Conservation (phyloP, 2,888 invertebrate genomes). For the Cylindroiulus punctatus region DNA sequence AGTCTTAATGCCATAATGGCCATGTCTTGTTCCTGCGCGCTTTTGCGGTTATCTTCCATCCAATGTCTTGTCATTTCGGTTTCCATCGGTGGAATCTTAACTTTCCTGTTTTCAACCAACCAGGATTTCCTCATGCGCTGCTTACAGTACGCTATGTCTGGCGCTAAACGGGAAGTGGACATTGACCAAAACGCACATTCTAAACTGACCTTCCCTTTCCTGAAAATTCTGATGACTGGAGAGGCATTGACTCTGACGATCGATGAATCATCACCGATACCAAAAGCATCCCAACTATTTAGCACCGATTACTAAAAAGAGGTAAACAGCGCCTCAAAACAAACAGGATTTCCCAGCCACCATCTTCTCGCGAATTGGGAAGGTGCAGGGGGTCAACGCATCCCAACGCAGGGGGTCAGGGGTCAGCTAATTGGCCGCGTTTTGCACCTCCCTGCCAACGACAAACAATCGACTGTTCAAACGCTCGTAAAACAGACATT, state of each 20-base stretch:
- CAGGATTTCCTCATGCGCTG: background rate
- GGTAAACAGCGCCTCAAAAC: background rate
- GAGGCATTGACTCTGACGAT: constrained; percentile 9
- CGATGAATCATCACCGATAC: constrained; percentile 20
- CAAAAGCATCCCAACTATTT: background rate
- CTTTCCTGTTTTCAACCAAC: too few relatives aligned
- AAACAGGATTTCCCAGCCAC: constrained; percentile 11
- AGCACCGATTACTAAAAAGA: constrained; percentile 4
- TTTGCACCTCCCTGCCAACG: background rate
- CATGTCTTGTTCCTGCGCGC: too few relatives aligned
- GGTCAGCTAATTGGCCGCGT: constrained; percentile 25
- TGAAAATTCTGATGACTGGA: background rate
- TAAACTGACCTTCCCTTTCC: constrained; percentile 4
- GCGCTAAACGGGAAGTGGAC: constrained; percentile 15
- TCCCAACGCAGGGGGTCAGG: background rate
- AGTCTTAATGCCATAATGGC: too few relatives aligned
- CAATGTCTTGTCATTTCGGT: too few relatives aligned
- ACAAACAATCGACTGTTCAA: background rate
- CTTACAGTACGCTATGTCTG: background rate
- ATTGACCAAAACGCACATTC: background rate
- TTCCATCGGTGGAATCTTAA: too few relatives aligned
- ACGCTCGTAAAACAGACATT: constrained; percentile 10
- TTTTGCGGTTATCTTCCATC: too few relatives aligned
- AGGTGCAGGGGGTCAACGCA: constrained; percentile 28
- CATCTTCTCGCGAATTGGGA: constrained; percentile 16